A percentile compares a stretch with the other conserved stretches of the same genome.
Evolutionary conservation across 2,888 invertebrate species (phyloP).

Genomic region (Syrphus vitripennis): DNA sequence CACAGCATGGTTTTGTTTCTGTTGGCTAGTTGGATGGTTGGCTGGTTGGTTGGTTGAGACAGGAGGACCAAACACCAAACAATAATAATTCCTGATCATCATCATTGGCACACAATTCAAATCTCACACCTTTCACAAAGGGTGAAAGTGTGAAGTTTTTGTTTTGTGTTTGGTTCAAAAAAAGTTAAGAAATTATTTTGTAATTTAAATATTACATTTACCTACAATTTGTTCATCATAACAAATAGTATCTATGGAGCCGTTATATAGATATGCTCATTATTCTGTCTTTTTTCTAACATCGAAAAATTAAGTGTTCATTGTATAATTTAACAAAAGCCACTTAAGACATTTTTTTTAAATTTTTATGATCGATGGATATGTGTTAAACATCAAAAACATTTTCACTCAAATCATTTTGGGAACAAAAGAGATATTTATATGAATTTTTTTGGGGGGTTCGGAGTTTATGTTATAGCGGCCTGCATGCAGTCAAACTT

Average conservation of each 20-base stretch:
- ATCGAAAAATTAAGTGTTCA: background rate
- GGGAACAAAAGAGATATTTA: background rate
- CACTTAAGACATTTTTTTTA: background rate
- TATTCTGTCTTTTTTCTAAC: background rate
- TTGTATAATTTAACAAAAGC: constrained; percentile 16
- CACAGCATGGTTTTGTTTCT: constrained; percentile 10
- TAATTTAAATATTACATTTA: constrained; percentile 51
- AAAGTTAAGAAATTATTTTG: constrained; percentile 46
- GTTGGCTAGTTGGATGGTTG: no score
- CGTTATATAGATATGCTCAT: background rate
- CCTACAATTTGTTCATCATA: background rate
- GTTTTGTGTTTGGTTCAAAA: background rate
- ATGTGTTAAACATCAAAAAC: constrained; percentile 31
- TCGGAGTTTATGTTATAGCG: background rate
- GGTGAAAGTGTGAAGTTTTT: constrained; percentile 61
- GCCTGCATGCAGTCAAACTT: background rate
- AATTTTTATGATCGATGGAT: constrained; percentile 56
- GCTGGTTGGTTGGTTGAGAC: background rate
- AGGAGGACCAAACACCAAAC: background rate
- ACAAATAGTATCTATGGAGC: background rate
- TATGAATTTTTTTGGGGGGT: background rate
- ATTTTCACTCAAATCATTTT: constrained; percentile 20
- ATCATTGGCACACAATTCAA: constrained; percentile 3
- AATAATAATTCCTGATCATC: constrained; percentile 7
- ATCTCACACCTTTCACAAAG: constrained; percentile 44